Percentiles rank a stretch among this genome's conserved stretches.
Evolutionary conservation across 2,797 vertebrate species (phyloP).

Genomic region (Danio choprae): DNA sequence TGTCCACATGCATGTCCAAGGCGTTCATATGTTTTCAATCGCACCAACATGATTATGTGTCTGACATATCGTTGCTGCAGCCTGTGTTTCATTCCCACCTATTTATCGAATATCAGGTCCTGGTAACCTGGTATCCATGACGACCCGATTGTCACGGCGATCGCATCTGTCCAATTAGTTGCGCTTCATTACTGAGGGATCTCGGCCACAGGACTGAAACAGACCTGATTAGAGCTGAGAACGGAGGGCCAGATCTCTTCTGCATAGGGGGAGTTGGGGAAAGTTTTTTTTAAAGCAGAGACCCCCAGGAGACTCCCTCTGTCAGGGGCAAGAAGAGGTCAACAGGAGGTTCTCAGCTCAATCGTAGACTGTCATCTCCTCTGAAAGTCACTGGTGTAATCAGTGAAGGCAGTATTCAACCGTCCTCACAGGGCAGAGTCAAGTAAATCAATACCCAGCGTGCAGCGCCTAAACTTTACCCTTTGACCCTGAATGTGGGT

Average conservation of each 20-base stretch:
- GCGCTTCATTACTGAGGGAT: constrained; percentile 59
- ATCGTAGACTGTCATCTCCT: constrained; percentile 41
- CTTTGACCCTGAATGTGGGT: constrained; percentile 13
- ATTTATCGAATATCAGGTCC: constrained; percentile 62
- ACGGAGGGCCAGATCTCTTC: constrained; percentile 9
- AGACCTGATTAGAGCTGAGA: constrained; percentile 58
- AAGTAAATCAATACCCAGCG: constrained; percentile 34
- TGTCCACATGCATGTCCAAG: constrained; percentile 40
- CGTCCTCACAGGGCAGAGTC: constrained; percentile 9
- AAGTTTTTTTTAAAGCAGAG: constrained; percentile 11
- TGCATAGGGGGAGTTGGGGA: constrained; percentile 19
- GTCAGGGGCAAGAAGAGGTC: constrained; percentile 32
- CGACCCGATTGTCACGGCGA: constrained; percentile 53
- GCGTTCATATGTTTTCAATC: constrained; percentile 66
- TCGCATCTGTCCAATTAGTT: constrained; percentile 55
- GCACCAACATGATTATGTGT: constrained; percentile 57
- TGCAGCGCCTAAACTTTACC: constrained; percentile 12
- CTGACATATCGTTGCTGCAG: constrained; percentile 49
- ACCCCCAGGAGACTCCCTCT: constrained; percentile 30
- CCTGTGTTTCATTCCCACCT: constrained; percentile 60
- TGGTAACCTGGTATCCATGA: constrained; percentile 64
- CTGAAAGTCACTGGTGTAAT: constrained; percentile 37
- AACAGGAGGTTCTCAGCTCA: constrained; percentile 25
- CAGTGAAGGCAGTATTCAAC: constrained; percentile 27
- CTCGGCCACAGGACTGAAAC: constrained; percentile 38